These are phyloP conservation scores for Corythaeola cristata DNA, from an alignment of 2,113 vertebrate species.

Conservation along the genomic window DNA sequence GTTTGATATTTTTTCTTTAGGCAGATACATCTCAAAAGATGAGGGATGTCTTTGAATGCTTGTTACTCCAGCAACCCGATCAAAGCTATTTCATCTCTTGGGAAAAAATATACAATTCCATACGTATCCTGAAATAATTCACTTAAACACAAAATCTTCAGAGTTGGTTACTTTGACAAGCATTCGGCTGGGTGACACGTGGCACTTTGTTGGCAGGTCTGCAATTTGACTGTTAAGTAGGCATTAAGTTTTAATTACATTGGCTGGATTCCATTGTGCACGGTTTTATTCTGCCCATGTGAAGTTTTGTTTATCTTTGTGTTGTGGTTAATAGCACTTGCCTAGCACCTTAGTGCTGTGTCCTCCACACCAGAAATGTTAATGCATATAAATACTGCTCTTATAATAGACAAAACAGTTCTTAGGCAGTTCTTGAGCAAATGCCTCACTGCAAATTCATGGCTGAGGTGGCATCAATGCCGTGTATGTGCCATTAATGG, in stretches of 20 bases:
- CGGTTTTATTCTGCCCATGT: not conserved
- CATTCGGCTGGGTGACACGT: not conserved
- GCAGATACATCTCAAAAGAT: not conserved
- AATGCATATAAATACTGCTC: not conserved
- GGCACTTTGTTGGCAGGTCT: constrained; percentile 44
- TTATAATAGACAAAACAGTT: not conserved
- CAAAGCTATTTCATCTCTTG: not conserved
- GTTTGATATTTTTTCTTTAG: not conserved
- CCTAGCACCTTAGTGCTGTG: not conserved
- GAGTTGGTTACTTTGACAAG: not conserved
- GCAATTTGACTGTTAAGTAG: constrained; percentile 1
- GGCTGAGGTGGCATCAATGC: not conserved
- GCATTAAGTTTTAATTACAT: constrained; percentile 39
- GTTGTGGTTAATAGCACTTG: not conserved
- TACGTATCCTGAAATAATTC: not conserved
- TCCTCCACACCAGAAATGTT: not conserved
- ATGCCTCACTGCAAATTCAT: not conserved
- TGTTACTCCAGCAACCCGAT: not conserved
- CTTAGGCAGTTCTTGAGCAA: not conserved
- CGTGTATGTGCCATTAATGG: accelerated
- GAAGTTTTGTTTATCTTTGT: not conserved
- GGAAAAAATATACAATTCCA: not conserved
- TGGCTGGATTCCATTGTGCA: constrained; percentile 5
- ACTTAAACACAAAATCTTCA: not conserved
- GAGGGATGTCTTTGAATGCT: not conserved